Conservation (phyloP, 1,140 invertebrate species). For the Harpegnathos saltator region DNA sequence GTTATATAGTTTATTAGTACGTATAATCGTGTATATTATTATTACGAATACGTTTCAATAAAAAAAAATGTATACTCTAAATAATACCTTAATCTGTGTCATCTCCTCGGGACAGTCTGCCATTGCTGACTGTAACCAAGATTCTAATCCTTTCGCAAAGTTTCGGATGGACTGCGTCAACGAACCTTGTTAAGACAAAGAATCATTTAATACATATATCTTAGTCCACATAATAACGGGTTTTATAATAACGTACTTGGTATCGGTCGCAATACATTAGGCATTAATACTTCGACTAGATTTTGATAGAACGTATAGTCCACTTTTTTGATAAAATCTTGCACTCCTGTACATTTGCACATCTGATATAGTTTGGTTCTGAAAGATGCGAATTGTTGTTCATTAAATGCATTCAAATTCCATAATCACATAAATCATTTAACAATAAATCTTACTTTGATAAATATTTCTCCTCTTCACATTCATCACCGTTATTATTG, state of each 20-base stretch:
- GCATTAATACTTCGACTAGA: constrained; percentile 97
- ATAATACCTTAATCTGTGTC: constrained; percentile 92
- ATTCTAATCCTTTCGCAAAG: constrained; percentile 96
- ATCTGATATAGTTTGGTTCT: constrained; percentile 88
- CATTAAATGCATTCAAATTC: neutral
- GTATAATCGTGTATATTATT: neutral
- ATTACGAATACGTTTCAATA: no score
- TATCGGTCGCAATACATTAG: constrained; percentile 97
- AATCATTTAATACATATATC: neutral
- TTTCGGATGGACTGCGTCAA: constrained; percentile 97
- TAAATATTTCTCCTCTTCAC: constrained; percentile 92
- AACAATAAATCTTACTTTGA: constrained; percentile 87
- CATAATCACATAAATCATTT: constrained; percentile 17
- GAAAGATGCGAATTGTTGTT: constrained; percentile 51
- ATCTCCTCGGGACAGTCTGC: constrained; percentile 94
- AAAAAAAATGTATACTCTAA: constrained; percentile 18
- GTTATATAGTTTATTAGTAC: constrained; percentile 9
- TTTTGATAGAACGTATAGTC: constrained; percentile 98
- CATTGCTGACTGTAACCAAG: constrained; percentile 95
- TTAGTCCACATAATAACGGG: neutral
- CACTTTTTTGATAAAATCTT: constrained; percentile 91
- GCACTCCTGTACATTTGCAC: constrained; percentile 88
- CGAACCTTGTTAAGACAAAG: constrained; percentile 87
- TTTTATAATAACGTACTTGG: constrained; percentile 88
- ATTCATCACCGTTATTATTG: constrained; percentile 91